Evolutionary conservation across 2,797 vertebrate genomes (phyloP).

Genomic region (Neostethus bicornis): DNA sequence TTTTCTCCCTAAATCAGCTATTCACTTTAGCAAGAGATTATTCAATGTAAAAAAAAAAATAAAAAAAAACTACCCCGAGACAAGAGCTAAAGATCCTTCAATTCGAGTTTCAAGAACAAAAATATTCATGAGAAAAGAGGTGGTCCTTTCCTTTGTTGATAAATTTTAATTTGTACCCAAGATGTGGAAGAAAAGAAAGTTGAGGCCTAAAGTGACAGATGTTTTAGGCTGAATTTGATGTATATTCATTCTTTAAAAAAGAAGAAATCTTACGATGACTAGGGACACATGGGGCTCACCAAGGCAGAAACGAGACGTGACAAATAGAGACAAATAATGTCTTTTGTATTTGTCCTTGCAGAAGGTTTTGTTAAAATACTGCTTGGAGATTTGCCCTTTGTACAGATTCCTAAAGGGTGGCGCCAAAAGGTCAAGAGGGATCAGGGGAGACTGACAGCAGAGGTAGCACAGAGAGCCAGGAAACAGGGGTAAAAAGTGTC

Average conservation of each 20-base stretch:
- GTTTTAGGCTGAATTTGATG: no score
- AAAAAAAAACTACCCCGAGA: not conserved
- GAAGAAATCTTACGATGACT: not conserved
- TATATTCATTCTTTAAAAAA: not conserved
- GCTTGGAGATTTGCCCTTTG: conserved; percentile 3
- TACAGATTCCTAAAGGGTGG: not conserved
- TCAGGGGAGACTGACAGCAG: not conserved
- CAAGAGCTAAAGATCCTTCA: not conserved
- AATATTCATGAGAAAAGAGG: not conserved
- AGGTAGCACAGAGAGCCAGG: not conserved
- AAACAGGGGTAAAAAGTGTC: conserved; percentile 5
- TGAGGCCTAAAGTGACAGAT: no score
- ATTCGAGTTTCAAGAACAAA: not conserved
- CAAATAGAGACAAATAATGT: not conserved
- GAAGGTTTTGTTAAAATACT: not conserved
- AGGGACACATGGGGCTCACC: not conserved
- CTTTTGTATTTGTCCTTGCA: not conserved
- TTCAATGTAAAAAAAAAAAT: not conserved
- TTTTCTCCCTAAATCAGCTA: not conserved
- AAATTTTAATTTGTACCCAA: no score
- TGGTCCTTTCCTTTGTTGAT: not conserved
- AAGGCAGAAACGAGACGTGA: not conserved
- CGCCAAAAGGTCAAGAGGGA: conserved; percentile 5
- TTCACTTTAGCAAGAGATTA: not conserved
- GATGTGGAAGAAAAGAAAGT: no score